phyloP scores from a whole-genome alignment of 2,888 invertebrate species.

The Azorinus chamasolen region DNA sequence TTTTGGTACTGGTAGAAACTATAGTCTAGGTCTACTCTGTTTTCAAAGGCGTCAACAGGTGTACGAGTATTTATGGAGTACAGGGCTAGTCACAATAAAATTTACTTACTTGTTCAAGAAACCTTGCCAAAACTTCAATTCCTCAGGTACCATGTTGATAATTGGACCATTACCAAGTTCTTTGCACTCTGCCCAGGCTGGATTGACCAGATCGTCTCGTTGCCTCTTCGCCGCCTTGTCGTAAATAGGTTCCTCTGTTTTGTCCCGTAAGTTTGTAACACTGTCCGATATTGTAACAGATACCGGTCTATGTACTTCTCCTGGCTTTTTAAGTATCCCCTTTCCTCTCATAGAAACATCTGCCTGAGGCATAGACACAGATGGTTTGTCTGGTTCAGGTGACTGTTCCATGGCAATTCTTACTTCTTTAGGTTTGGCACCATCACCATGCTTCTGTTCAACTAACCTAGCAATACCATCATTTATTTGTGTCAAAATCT shows the following conservation, averaged over 20 bases:
- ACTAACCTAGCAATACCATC: conserved; percentile 43
- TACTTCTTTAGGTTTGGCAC: background rate
- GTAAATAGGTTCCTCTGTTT: conserved; percentile 46
- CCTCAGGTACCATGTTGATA: conserved; percentile 88
- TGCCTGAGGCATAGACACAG: background rate
- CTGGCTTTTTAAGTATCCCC: conserved; percentile 8
- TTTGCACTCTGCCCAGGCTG: conserved; percentile 78
- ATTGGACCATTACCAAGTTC: conserved; percentile 72
- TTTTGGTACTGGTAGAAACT: too few species aligned
- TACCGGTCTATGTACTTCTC: conserved; percentile 74
- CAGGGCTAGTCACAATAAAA: too few species aligned
- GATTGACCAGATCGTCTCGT: conserved; percentile 75
- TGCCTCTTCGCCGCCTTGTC: conserved; percentile 34
- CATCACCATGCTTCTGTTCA: conserved; percentile 19
- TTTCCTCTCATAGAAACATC: background rate
- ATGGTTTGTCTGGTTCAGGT: background rate
- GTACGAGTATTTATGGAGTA: too few species aligned
- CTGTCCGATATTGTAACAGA: conserved; percentile 31
- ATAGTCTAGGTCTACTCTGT: too few species aligned
- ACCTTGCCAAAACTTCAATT: conserved; percentile 96
- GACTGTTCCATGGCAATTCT: conserved; percentile 4
- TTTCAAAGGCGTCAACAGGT: too few species aligned
- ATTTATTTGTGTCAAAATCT: conserved; percentile 68
- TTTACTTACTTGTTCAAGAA: conserved; percentile 89
- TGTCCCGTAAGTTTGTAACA: conserved; percentile 26